Base-by-base conservation (phyloP, 2,113 vertebrate genomes). In the Scophthalmus maximus region DNA sequence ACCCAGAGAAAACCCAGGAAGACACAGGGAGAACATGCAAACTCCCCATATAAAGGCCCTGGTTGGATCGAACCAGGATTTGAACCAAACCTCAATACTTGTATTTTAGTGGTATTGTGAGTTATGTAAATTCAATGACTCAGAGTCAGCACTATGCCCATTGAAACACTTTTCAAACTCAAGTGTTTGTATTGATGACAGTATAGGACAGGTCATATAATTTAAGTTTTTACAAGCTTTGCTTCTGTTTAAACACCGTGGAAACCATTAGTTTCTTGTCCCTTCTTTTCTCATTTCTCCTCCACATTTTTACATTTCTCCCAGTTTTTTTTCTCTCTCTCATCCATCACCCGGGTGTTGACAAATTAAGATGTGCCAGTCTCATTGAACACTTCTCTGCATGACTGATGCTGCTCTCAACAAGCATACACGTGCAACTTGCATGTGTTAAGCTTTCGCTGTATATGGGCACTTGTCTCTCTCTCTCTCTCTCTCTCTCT, bases 321-420 rank as follows among this genome's bases (percentile, higher is more conserved):
- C 55, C 55, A 2, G 26, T 20, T 47, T 74, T 56, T 20, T 47
- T 74, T 56, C 40, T 38, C 32, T 61, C 44, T 74, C 38, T 71
- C 46, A 74, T 86, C 85, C 74, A 78, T 82, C 87, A 81, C 49
- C 26, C 75, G 44, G 7, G 71, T 89, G 89, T 88, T 92, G 87
- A 91, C 91, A 92, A 92, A 93, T 91, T 78, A 90, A 90, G 89
- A 92, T 49, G 73, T 89, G 81, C 76, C 73, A 85, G 77, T 87
- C 78, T 87, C 83, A 84, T 76, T 90, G 83, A 81, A 83, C 36
- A 34, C 80, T 87, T 81, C 81, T 60, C 83, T 89, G 86, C 80
- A 73, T 73, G 82, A 84, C 72, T 68, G 82, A 82, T 60, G 79
- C 72, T 79, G 84, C 83, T 78, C 80, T 78, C 83, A 86, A 73